Evolutionary conservation across 2,113 vertebrate species (phyloP).

Genomic region (Rhegmatorhina hoffmannsi): DNA sequence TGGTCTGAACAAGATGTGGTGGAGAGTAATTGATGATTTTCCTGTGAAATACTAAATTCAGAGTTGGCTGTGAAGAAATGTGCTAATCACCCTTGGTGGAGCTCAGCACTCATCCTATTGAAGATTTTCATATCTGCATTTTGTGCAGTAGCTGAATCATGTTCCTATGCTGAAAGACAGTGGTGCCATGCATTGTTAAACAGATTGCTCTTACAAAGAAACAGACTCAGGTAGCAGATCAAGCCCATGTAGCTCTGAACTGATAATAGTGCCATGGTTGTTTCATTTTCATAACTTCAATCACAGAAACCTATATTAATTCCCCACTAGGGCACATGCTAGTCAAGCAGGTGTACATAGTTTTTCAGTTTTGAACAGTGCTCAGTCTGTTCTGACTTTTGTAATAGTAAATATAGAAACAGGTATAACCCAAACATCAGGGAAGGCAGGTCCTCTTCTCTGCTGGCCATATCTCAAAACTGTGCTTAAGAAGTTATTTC

Average conservation of each 20-base stretch:
- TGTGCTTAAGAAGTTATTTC: not conserved
- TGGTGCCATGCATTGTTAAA: fast-evolving
- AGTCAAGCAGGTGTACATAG: fast-evolving
- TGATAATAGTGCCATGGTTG: not conserved
- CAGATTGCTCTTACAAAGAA: not conserved
- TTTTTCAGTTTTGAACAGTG: not conserved
- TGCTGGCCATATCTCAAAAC: not conserved
- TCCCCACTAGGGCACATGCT: not conserved
- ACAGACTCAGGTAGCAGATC: not conserved
- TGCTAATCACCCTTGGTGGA: not conserved
- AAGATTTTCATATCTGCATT: not conserved
- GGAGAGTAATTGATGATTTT: not conserved
- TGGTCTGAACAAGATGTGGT: not conserved
- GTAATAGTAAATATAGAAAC: not conserved
- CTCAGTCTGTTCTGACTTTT: not conserved
- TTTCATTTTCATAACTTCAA: not conserved
- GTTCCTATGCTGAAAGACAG: not conserved
- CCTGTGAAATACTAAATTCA: not conserved
- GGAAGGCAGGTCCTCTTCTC: not conserved
- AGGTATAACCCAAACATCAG: fast-evolving
- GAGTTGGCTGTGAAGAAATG: not conserved
- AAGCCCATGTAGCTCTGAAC: not conserved
- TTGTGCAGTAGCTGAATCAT: no score
- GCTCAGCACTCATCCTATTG: not conserved
- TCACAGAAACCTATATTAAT: not conserved